Conservation (phyloP, 1,140 invertebrate genomes). For the Papilio polyxenes region DNA sequence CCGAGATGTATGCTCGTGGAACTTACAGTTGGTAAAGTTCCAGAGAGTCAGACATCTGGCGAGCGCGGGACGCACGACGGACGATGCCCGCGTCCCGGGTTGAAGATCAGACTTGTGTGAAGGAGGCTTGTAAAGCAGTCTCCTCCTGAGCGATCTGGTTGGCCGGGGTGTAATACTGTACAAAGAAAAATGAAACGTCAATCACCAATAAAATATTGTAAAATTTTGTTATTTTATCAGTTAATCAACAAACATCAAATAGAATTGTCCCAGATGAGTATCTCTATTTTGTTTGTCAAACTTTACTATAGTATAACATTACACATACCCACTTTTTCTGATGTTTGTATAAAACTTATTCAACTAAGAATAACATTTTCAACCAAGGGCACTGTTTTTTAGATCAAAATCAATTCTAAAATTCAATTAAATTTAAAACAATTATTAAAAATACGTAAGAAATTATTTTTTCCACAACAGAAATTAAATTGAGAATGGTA, state of each 20-base stretch:
- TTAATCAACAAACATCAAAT: too few relatives aligned
- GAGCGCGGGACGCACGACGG: constrained; percentile 67
- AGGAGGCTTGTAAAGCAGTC: constrained; percentile 88
- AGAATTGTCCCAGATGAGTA: not conserved
- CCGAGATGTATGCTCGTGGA: not conserved
- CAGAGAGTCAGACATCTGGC: constrained; percentile 62
- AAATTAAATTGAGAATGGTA: not conserved
- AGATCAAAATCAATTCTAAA: not conserved
- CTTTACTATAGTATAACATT: not conserved
- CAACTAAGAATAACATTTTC: not conserved
- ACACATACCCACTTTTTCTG: not conserved
- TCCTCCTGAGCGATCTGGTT: constrained; percentile 86
- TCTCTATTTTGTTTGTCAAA: not conserved
- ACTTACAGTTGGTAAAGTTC: constrained; percentile 77
- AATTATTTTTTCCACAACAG: not conserved
- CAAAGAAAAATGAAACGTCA: constrained; percentile 51
- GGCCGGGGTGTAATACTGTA: constrained; percentile 89
- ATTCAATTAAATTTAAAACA: too few relatives aligned
- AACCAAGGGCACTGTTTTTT: not conserved
- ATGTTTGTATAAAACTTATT: not conserved
- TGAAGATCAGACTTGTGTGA: constrained; percentile 86
- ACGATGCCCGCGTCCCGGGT: constrained; percentile 62
- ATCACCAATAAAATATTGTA: not conserved
- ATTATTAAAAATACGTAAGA: not conserved
- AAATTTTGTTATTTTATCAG: not conserved